Evolutionary conservation across 2,797 vertebrate genomes (phyloP).

Genomic region (Crocodylus rhombifer): DNA sequence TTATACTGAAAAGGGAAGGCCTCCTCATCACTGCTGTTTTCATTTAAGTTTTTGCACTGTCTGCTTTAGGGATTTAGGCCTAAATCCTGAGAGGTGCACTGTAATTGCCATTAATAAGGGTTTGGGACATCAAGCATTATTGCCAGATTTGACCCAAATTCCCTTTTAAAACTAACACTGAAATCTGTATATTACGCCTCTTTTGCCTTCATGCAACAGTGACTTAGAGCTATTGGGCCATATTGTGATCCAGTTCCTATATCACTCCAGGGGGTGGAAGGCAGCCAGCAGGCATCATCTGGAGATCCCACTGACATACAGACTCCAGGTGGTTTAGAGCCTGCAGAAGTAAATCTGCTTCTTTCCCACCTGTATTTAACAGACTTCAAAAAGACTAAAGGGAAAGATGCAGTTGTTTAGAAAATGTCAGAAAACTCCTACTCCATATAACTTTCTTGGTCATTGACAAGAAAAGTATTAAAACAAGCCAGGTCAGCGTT

Average conservation of each 20-base stretch:
- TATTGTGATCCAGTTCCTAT: not conserved
- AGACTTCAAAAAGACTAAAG: not conserved
- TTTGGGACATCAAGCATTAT: not conserved
- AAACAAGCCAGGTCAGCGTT: not conserved
- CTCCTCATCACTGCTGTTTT: not conserved
- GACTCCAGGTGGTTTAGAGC: not conserved
- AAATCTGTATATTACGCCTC: not conserved
- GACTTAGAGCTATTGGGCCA: not conserved
- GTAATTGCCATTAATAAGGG: not conserved
- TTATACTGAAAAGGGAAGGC: not conserved
- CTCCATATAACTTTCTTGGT: not conserved
- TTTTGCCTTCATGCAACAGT: not conserved
- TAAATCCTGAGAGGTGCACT: not conserved
- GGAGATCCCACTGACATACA: not conserved
- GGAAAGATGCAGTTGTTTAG: not conserved
- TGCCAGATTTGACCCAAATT: not conserved
- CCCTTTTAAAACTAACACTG: not conserved
- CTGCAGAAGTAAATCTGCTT: not conserved
- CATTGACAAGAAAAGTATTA: not conserved
- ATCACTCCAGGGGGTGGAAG: not conserved
- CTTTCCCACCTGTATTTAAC: not conserved
- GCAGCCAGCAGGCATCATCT: not conserved
- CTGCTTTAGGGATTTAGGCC: not conserved
- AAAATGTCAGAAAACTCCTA: fast-evolving
- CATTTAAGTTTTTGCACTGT: not conserved